These are phyloP conservation scores for Gadus chalcogrammus DNA, from an alignment of 2,113 vertebrate genomes.

Conservation along the genomic window DNA sequence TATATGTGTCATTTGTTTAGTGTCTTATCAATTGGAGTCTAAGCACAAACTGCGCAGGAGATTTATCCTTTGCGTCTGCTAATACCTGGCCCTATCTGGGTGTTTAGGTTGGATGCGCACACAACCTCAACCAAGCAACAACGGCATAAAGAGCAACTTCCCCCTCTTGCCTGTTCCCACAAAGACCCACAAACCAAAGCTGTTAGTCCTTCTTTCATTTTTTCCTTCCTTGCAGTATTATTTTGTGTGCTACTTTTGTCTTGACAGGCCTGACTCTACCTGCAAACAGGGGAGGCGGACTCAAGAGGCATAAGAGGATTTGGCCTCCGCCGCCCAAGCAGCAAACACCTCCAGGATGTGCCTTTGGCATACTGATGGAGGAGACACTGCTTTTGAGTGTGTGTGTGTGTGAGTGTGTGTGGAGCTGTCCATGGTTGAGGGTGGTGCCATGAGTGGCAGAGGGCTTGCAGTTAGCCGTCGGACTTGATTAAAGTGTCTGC, in stretches of 20 bases:
- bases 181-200: constrained; percentile 19
- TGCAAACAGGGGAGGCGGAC: constrained; percentile 40
- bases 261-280: constrained; percentile 48
- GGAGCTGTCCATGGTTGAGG: background rate
- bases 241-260: constrained; percentile 22
- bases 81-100: too few species aligned
- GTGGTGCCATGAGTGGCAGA: constrained; percentile 28
- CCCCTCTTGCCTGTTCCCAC: constrained; percentile 13
- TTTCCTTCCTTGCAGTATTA: constrained; percentile 4
- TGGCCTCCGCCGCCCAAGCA: constrained; percentile 43
- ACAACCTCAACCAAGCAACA: constrained; percentile 7
- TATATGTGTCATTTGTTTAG: background rate
- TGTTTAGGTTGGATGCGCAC: background rate
- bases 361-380: constrained; percentile 58
- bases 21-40: too few species aligned
- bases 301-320: constrained; percentile 53
- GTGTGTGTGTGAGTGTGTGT: constrained; percentile 13
- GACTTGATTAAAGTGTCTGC: constrained; percentile 69
- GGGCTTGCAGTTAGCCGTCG: constrained; percentile 43
- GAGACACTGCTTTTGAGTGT: constrained; percentile 18
- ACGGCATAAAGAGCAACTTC: background rate
- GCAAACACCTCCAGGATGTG: constrained; percentile 34
- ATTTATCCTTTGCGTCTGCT: background rate
- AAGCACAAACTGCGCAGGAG: too few species aligned
- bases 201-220: constrained; percentile 9